phyloP scores from a whole-genome alignment of 2,797 vertebrate species.

The Alfaro cultratus region DNA sequence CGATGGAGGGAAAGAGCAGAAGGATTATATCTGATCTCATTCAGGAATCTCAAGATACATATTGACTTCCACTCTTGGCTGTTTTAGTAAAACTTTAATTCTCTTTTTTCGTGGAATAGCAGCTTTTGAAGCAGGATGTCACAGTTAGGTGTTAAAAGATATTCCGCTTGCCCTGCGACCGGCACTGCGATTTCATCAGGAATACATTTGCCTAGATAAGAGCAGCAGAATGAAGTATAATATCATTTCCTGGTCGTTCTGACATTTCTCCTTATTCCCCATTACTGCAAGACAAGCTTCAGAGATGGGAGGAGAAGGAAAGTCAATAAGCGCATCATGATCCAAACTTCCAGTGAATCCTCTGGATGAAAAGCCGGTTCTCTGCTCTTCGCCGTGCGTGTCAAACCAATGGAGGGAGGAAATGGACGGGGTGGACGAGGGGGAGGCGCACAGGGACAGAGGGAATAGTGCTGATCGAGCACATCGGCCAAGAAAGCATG shows the following conservation, averaged over 20 bases:
- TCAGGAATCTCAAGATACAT: slow-evolving; percentile 58
- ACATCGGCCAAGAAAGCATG: slow-evolving; percentile 70
- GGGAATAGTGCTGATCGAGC: slow-evolving; percentile 70
- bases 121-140: slow-evolving; percentile 39
- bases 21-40: slow-evolving; percentile 67
- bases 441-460: slow-evolving; percentile 51
- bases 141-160: slow-evolving; percentile 47
- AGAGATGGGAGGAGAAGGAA: slow-evolving; percentile 38
- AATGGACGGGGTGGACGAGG: slow-evolving; percentile 57
- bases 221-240: slow-evolving; percentile 20
- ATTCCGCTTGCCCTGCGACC: slow-evolving; percentile 3
- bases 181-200: slow-evolving; percentile 15
- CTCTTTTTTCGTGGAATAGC: slow-evolving; percentile 6
- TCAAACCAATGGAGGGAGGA: slow-evolving; percentile 65
- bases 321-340: slow-evolving; percentile 52
- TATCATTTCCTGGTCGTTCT: slow-evolving; percentile 46
- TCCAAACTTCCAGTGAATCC: slow-evolving; percentile 44
- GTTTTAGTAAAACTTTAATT: slow-evolving; percentile 59
- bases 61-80: slow-evolving; percentile 50
- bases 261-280: slow-evolving; percentile 59
- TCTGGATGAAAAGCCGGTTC: slow-evolving; percentile 25
- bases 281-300: slow-evolving; percentile 37
- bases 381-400: slow-evolving; percentile 33
- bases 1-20: slow-evolving; percentile 58
- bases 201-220: slow-evolving; percentile 44